A percentile compares a stretch with the other conserved stretches of the same genome.
Conservation (phyloP, 1,140 invertebrate species). For the Cherax quadricarinatus region DNA sequence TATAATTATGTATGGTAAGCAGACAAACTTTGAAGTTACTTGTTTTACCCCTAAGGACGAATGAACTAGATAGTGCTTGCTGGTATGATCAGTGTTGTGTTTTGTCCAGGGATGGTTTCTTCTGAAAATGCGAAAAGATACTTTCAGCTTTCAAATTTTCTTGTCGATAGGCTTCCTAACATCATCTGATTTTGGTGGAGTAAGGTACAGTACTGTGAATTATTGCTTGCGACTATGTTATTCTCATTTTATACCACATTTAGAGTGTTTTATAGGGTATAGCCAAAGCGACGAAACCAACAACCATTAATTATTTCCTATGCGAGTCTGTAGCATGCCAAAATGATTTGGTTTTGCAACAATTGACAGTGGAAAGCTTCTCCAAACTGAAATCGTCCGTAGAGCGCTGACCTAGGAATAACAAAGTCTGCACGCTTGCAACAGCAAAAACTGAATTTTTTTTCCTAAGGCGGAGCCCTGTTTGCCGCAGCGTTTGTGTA, state of each 20-base stretch:
- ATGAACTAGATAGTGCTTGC: conserved; percentile 63
- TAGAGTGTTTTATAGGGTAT: conserved; percentile 50
- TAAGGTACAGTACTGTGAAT: conserved; percentile 52
- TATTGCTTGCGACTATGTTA: conserved; percentile 55
- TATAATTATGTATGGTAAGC: conserved; percentile 60
- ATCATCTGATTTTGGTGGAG: conserved; percentile 46
- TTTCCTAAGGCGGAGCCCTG: conserved; percentile 34
- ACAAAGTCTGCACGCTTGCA: conserved; percentile 34
- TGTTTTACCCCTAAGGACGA: conserved; percentile 61
- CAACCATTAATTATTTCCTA: conserved; percentile 20
- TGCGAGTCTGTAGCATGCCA: conserved; percentile 20
- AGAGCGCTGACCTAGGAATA: conserved; percentile 37
- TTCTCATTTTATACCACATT: conserved; percentile 53
- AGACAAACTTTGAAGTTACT: conserved; percentile 51
- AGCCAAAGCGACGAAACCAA: conserved; percentile 44
- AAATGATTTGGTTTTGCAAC: conserved; percentile 30
- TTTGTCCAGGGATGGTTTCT: conserved; percentile 48
- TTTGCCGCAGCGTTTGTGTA: conserved; percentile 33
- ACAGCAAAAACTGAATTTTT: conserved; percentile 22
- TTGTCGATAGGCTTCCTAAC: conserved; percentile 65
- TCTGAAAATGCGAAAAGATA: conserved; percentile 60
- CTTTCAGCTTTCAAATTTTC: conserved; percentile 55
- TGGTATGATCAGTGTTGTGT: conserved; percentile 62
- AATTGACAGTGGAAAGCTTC: conserved; percentile 50
- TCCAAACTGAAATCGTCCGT: conserved; percentile 34